Base-by-base conservation (phyloP, 2,797 vertebrate species). In the Tarsius wallacei region DNA sequence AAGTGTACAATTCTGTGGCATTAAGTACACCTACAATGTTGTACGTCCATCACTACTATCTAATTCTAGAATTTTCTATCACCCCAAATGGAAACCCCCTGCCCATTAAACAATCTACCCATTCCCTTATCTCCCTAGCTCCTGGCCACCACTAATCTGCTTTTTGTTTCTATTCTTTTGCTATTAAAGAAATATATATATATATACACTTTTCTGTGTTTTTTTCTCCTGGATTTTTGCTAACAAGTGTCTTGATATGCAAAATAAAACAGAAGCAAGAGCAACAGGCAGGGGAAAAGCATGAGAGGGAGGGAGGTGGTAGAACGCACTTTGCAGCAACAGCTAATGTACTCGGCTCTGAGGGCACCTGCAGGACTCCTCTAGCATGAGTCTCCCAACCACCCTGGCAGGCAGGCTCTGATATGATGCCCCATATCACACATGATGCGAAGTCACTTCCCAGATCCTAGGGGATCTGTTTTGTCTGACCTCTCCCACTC, bases 291-390 rank as follows among this genome's bases (percentile, higher is more conserved):
- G 4, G 4, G 42, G 42, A 42, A 42, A 42, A 42, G 42, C 42
- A 42, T 42, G 42, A 14, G 73, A 12, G 19, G 7, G 1, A 57
- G 36, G 36, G 13, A 33, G 53, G n/a, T 16, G 0, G 12, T 2
- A 19, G 86, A 13, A 21, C n/a, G 57, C 80, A 42, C 11, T 36
- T 10, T 9, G 57, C 49, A 64, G 77, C 2, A 3, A 15, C 1
- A n/a, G 68, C 59, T 61, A 3, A 49, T 7, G 7, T 11, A 42
- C 7, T 61, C 16, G 0, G 57, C 61, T 70, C 74, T 10, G 33
- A 31, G 2, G 0, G 14, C 7, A 0, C 22, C 10, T 14, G 74
- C 12, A 0, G 0, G 33, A 4, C 3, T 71, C n/a, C n/a, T 87
- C 55, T 21, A 4, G 17, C 13, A 0, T 5, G 2, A 4, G 2